phyloP scores from a whole-genome alignment of 2,888 invertebrate genomes.

The Tricholauxania praeusta region DNA sequence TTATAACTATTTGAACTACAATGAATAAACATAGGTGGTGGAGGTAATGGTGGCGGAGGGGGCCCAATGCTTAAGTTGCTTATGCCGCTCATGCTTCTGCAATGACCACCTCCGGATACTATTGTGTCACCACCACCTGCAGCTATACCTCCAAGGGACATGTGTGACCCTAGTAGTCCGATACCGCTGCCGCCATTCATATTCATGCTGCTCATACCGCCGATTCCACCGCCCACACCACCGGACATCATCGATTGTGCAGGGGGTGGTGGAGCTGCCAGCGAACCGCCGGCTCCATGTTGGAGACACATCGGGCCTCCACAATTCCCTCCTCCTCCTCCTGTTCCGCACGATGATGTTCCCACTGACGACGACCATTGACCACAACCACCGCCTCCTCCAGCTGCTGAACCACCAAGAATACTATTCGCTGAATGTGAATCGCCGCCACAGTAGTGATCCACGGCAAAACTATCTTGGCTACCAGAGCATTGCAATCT shows the following conservation, averaged over 20 bases:
- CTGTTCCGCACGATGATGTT: conserved; percentile 42
- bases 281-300: conserved; percentile 55
- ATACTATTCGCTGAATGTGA: conserved; percentile 45
- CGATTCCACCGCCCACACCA: conserved; percentile 53
- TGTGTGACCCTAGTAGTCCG: conserved; percentile 58
- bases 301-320: conserved; percentile 60
- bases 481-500: conserved; percentile 70
- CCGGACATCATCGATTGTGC: conserved; percentile 67
- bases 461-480: conserved; percentile 70
- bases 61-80: conserved; percentile 62
- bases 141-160: conserved; percentile 60
- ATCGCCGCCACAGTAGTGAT: conserved; percentile 67
- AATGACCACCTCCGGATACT: conserved; percentile 52
- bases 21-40: conserved; percentile 67
- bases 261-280: conserved; percentile 54
- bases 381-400: conserved; percentile 44
- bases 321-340: conserved; percentile 60
- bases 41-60: conserved; percentile 63
- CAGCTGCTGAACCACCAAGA: conserved; percentile 46
- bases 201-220: conserved; percentile 43
- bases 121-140: conserved; percentile 55
- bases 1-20: conserved; percentile 68
- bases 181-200: conserved; percentile 46
- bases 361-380: conserved; percentile 46
- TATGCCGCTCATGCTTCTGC: conserved; percentile 64